phyloP scores from a whole-genome alignment of 2,797 vertebrate species.

The Mus caroli region DNA sequence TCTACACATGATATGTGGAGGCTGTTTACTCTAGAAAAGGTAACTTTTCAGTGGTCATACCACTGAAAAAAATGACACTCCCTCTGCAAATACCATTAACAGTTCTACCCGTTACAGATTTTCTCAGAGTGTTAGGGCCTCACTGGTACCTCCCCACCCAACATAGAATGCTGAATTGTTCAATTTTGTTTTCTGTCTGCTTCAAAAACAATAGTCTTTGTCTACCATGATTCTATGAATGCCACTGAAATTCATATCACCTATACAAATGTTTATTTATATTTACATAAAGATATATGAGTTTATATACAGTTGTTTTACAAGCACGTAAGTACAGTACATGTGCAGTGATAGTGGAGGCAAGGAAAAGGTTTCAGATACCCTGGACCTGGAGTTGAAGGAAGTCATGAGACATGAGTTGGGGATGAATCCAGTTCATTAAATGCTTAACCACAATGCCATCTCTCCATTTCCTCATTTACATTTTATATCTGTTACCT shows the following conservation, averaged over 20 bases:
- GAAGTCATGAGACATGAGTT: not conserved
- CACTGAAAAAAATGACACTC: not conserved
- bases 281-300: too few species aligned
- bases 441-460: not conserved
- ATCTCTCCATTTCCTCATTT: not conserved
- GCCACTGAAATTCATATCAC: not conserved
- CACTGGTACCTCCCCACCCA: too few species aligned
- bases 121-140: not conserved
- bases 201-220: not conserved
- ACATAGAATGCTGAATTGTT: not conserved
- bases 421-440: fast-evolving
- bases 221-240: not conserved
- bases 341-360: not conserved
- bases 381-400: not conserved
- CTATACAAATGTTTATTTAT: not conserved
- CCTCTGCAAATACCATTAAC: not conserved
- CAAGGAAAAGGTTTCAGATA: not conserved
- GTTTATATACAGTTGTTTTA: not conserved
- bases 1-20: not conserved
- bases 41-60: not conserved
- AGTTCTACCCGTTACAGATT: too few species aligned
- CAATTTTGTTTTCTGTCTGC: not conserved
- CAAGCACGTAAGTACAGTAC: not conserved
- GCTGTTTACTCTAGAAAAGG: not conserved
- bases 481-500: not conserved